Conservation (phyloP, 2,888 invertebrate genomes). For the Lepidocyrtoides sp. region DNA sequence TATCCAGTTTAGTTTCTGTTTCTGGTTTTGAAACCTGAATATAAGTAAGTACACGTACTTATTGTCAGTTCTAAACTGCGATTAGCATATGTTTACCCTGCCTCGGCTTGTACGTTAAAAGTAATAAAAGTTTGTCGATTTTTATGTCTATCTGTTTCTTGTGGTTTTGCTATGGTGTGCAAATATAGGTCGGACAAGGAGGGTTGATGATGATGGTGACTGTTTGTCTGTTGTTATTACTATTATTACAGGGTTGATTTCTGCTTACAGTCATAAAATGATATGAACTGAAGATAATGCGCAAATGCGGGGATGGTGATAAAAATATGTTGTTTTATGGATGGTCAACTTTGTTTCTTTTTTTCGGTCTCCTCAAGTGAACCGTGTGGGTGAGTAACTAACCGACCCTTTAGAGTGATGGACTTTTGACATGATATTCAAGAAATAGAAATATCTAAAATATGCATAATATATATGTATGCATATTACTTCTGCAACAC, state of each 20-base stretch:
- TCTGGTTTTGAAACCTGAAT: constrained; percentile 42
- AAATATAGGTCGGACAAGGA: constrained; percentile 53
- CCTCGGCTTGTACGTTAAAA: not conserved
- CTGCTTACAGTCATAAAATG: constrained; percentile 14
- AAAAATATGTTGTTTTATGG: constrained; percentile 58
- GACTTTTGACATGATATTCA: too few species aligned
- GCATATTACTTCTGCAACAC: not conserved
- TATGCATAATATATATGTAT: not conserved
- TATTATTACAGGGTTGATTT: not conserved
- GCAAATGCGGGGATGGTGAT: constrained; percentile 60
- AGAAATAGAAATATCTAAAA: not conserved
- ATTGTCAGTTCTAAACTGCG: constrained; percentile 34
- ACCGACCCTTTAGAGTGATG: not conserved
- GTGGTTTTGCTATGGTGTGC: constrained; percentile 16
- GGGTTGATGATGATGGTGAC: not conserved
- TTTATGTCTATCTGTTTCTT: constrained; percentile 47
- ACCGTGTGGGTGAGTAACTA: not conserved
- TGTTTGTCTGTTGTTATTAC: not conserved
- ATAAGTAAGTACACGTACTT: not conserved
- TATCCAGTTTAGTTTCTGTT: constrained; percentile 36
- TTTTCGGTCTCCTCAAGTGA: not conserved
- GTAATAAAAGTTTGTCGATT: constrained; percentile 22
- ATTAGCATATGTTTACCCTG: constrained; percentile 72
- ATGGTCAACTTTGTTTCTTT: constrained; percentile 24
- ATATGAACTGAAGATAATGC: constrained; percentile 54